A percentile compares a stretch with the other conserved stretches of the same genome.
Conservation (phyloP, 1,140 invertebrate genomes). For the Phocides pigmalion region DNA sequence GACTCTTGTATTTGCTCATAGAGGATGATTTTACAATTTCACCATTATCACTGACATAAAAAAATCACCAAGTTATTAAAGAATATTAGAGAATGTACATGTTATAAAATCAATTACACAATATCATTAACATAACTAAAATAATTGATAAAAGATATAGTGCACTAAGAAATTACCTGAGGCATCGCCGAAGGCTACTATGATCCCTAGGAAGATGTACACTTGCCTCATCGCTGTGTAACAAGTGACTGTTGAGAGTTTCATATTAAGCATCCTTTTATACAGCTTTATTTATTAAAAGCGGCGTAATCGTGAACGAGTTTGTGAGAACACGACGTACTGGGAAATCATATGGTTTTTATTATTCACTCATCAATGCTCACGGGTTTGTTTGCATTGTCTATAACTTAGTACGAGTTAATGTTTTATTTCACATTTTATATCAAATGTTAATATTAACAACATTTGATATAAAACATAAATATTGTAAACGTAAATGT, state of each 20-base stretch:
- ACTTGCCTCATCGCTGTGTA: conserved; percentile 51
- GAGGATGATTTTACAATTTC: too few relatives aligned
- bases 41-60: too few relatives aligned
- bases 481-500: too few relatives aligned
- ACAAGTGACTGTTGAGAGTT: conserved; percentile 48
- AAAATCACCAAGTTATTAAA: too few relatives aligned
- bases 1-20: too few relatives aligned
- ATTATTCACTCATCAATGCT: conserved; percentile 32
- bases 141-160: too few relatives aligned
- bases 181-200: conserved; percentile 54
- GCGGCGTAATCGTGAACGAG: conserved; percentile 44
- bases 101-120: too few relatives aligned
- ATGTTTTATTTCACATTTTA: not conserved
- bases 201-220: conserved; percentile 54
- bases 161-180: conserved; percentile 52
- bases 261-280: conserved; percentile 60
- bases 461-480: too few relatives aligned
- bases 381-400: conserved; percentile 33
- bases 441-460: too few relatives aligned
- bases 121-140: too few relatives aligned
- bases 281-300: conserved; percentile 53
- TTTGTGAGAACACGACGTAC: conserved; percentile 46
- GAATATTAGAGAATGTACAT: too few relatives aligned
- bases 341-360: conserved; percentile 48
- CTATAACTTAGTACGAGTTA: conserved; percentile 3